These are phyloP conservation scores for Acanthosepion pharaonis DNA, from an alignment of 2,888 invertebrate genomes.

Conservation along the genomic window DNA sequence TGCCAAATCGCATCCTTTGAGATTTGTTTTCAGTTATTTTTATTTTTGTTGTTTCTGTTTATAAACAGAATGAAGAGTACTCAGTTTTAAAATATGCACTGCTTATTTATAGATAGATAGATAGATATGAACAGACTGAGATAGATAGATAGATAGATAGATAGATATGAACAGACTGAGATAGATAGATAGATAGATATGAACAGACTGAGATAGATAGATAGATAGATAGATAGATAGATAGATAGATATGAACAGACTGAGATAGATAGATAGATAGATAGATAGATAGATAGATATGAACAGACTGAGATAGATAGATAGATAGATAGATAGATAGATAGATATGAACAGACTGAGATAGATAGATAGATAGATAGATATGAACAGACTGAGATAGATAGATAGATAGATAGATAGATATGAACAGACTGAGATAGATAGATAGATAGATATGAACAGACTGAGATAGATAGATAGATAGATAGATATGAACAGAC, in stretches of 20 bases:
- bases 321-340: neutral
- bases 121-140: neutral
- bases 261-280: neutral
- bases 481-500: neutral
- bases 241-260: neutral
- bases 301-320: neutral
- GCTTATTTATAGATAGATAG: neutral
- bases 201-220: neutral
- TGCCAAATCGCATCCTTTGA: too few relatives aligned
- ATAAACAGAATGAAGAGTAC: too few relatives aligned
- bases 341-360: neutral
- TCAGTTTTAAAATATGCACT: too few relatives aligned
- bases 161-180: neutral
- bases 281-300: neutral
- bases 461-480: neutral
- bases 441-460: neutral
- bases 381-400: too few relatives aligned
- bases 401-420: neutral
- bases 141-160: neutral
- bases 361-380: neutral
- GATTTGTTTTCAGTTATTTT: too few relatives aligned
- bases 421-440: neutral
- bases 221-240: neutral
- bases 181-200: neutral
- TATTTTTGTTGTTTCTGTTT: too few relatives aligned